Evolutionary conservation across 2,113 vertebrate genomes (phyloP).

Genomic region (Antechinus stuartii): DNA sequence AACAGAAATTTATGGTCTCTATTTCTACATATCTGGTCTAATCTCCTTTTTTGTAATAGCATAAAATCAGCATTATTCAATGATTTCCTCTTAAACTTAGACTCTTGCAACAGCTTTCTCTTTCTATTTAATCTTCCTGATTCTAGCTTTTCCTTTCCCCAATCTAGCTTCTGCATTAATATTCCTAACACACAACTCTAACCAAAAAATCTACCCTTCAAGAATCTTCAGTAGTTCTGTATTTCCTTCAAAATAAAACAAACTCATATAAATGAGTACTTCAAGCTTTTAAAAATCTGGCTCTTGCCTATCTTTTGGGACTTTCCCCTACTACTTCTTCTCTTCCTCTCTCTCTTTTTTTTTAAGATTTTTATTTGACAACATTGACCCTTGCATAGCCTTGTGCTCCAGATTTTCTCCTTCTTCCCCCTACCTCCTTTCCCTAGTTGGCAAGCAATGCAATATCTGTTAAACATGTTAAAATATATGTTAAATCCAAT

Average conservation of each 20-base stretch:
- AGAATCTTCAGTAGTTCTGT: not conserved
- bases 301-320: not conserved
- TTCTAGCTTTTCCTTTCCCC: not conserved
- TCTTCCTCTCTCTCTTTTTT: no score
- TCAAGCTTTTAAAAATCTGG: not conserved
- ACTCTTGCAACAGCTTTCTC: not conserved
- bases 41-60: not conserved
- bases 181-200: not conserved
- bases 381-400: no score
- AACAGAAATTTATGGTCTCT: not conserved
- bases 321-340: not conserved
- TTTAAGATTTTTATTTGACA: no score
- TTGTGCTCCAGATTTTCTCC: no score
- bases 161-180: not conserved
- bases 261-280: not conserved
- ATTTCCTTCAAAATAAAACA: not conserved
- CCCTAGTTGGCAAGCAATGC: no score
- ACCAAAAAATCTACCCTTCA: not conserved
- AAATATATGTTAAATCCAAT: no score
- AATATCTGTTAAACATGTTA: no score
- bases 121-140: not conserved
- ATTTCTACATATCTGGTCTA: not conserved
- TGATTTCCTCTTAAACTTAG: not conserved
- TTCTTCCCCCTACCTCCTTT: no score
- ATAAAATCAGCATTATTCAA: not conserved